Evolutionary conservation across 2,113 vertebrate species (phyloP).

Genomic region (Panthera tigris): DNA sequence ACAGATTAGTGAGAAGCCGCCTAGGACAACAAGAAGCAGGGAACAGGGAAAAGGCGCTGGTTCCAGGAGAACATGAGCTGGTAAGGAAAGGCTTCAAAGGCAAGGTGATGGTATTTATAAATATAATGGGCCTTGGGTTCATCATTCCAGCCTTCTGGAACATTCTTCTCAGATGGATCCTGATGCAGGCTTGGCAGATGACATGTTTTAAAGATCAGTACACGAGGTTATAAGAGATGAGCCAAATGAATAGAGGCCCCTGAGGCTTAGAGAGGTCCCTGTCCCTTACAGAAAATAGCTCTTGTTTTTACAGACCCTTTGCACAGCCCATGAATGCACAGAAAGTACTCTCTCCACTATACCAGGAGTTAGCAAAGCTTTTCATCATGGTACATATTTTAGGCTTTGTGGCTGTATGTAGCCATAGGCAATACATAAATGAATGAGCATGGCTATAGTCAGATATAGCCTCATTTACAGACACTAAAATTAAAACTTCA

Average conservation of each 20-base stretch:
- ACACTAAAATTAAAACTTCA: slow-evolving; percentile 6
- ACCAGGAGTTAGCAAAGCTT: neutral
- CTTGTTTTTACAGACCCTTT: neutral
- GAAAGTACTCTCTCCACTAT: neutral
- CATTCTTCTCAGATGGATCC: neutral
- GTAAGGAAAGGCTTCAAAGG: neutral
- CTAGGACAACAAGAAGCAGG: neutral
- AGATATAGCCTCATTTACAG: neutral
- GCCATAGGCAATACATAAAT: neutral
- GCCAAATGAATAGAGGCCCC: neutral
- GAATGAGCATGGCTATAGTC: neutral
- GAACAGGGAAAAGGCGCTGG: neutral
- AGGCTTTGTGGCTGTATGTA: neutral
- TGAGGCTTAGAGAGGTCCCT: neutral
- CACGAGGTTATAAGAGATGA: neutral
- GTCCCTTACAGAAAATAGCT: neutral
- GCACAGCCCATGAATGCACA: neutral
- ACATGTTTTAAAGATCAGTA: neutral
- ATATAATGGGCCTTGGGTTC: neutral
- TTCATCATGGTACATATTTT: neutral
- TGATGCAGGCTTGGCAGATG: neutral
- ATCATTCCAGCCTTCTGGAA: neutral
- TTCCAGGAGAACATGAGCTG: neutral
- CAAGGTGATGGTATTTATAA: neutral
- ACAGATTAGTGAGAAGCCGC: neutral